A percentile compares a stretch with the other conserved stretches of the same genome.
Evolutionary conservation across 1,140 invertebrate species (phyloP).

Genomic region (Orius laevigatus): DNA sequence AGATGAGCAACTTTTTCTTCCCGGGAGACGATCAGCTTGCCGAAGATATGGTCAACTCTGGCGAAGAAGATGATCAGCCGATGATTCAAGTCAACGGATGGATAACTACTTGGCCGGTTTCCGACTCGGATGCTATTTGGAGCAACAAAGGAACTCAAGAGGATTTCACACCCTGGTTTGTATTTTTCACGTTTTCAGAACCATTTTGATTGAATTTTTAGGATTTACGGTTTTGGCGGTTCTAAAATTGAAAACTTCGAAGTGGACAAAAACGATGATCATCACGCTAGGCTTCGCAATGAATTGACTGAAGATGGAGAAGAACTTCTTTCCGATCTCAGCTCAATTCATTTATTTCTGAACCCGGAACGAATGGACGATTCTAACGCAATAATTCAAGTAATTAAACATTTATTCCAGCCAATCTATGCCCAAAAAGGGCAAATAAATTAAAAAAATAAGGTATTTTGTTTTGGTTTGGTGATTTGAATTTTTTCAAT

Average conservation of each 20-base stretch:
- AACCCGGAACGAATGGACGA: conserved; percentile 10
- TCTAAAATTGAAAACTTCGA: not conserved
- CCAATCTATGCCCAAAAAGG: no score
- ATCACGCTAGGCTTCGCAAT: conserved; percentile 16
- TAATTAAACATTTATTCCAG: no score
- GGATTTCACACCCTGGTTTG: not conserved
- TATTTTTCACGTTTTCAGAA: not conserved
- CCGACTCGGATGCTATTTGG: conserved; percentile 15
- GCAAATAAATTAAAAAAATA: no score
- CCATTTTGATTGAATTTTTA: not conserved
- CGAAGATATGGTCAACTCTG: conserved; percentile 14
- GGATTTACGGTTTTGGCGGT: not conserved
- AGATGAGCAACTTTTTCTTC: conserved; percentile 14
- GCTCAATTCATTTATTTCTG: conserved; percentile 18
- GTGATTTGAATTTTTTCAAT: no score
- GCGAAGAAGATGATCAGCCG: conserved; percentile 3
- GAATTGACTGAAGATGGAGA: conserved; percentile 20
- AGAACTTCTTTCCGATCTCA: conserved; percentile 20
- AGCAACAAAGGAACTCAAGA: conserved; percentile 15
- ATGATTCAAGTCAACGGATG: conserved; percentile 17
- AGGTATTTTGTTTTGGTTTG: no score
- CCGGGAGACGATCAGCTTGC: conserved; percentile 21
- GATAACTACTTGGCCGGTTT: conserved; percentile 19
- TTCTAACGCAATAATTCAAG: not conserved
- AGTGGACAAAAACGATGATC: conserved; percentile 6